Conservation (phyloP, 2,888 invertebrate species). For the Linyphia triangularis region DNA sequence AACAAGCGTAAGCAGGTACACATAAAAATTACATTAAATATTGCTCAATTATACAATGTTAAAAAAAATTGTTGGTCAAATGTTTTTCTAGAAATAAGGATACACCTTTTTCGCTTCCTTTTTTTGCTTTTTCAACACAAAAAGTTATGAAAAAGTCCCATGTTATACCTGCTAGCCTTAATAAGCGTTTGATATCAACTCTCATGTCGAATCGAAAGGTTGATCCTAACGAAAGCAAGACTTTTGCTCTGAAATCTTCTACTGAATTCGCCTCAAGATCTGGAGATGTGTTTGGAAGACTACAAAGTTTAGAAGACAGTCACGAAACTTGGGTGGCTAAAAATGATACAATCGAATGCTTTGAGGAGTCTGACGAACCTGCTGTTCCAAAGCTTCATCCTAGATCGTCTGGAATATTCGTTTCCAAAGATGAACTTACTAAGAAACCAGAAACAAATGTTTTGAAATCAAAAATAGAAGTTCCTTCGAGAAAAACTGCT, state of each 20-base stretch:
- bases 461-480: not conserved
- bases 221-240: not conserved
- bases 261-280: conserved; percentile 54
- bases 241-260: conserved; percentile 36
- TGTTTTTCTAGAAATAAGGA: too few species aligned
- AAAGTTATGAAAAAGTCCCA: not conserved
- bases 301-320: conserved; percentile 29
- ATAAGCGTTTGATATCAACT: conserved; percentile 40
- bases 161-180: not conserved
- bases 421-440: not conserved
- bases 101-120: too few species aligned
- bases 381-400: not conserved
- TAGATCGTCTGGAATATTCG: not conserved
- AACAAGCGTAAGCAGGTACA: too few species aligned
- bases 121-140: too few species aligned
- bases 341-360: conserved; percentile 30
- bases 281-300: conserved; percentile 27
- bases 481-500: not conserved
- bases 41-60: too few species aligned
- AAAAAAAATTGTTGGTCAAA: not conserved
- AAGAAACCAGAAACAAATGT: not conserved
- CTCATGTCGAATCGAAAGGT: conserved; percentile 20
- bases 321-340: conserved; percentile 59
- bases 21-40: too few species aligned
- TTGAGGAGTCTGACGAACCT: conserved; percentile 1